These are phyloP conservation scores for Amblyteles armatorius DNA, from an alignment of 2,888 invertebrate genomes.

Conservation along the genomic window DNA sequence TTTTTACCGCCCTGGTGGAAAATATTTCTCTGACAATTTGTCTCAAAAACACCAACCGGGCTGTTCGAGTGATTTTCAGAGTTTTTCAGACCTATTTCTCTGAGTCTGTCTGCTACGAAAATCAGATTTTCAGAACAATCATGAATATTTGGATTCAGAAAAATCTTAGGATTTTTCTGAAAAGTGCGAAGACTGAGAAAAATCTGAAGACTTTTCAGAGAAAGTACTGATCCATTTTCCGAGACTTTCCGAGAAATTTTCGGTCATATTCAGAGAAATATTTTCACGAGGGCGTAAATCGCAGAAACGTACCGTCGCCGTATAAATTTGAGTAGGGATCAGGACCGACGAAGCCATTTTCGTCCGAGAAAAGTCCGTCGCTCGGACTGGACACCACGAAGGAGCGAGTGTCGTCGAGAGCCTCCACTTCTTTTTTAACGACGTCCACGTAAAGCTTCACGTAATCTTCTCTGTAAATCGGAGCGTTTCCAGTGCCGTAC, in stretches of 20 bases:
- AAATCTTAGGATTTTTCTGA: no score
- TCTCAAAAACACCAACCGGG: no score
- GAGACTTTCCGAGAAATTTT: no score
- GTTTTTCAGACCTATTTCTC: conserved; percentile 13
- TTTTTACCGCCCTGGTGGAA: neutral
- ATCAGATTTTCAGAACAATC: neutral
- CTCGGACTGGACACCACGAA: conserved; percentile 96
- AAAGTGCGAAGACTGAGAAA: no score
- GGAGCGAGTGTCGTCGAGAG: conserved; percentile 88
- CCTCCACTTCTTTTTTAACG: conserved; percentile 88
- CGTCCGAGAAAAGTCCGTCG: conserved; percentile 91
- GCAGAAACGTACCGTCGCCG: conserved; percentile 91
- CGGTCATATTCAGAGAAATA: no score
- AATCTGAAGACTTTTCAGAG: neutral
- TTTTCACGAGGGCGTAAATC: no score
- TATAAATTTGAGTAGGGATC: conserved; percentile 92
- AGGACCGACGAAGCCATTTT: conserved; percentile 91
- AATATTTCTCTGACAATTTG: no score
- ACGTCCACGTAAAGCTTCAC: conserved; percentile 92
- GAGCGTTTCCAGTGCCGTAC: conserved; percentile 86
- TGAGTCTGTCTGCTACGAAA: no score
- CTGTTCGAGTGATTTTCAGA: no score
- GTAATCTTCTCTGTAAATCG: conserved; percentile 91
- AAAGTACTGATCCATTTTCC: no score
- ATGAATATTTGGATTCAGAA: no score